Percentiles rank a stretch among this genome's conserved stretches.
phyloP scores from a whole-genome alignment of 2,797 vertebrate genomes.

The Tokudaia muenninki region DNA sequence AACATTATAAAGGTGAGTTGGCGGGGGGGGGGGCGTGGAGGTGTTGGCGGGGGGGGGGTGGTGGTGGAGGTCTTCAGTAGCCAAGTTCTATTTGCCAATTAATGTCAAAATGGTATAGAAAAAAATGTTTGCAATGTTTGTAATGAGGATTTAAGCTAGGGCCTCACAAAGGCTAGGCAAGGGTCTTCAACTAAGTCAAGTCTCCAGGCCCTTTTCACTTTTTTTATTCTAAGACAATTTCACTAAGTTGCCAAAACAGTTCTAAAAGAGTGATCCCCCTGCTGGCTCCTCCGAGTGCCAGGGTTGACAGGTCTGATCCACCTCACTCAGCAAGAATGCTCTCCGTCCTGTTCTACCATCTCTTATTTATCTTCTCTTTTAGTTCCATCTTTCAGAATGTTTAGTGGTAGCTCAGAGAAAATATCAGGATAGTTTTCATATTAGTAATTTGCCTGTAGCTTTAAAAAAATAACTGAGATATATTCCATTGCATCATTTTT shows the following conservation, averaged over 20 bases:
- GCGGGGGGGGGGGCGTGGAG: rapidly evolving
- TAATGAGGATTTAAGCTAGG: background rate
- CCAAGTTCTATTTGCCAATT: background rate
- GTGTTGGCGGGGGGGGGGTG: background rate
- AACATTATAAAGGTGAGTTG: background rate
- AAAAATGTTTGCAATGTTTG: background rate
- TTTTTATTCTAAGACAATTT: background rate
- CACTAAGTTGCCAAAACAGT: background rate
- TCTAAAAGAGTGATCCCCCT: background rate
- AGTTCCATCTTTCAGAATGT: slow-evolving; percentile 31
- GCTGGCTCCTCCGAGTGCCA: no score
- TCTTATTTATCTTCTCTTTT: slow-evolving; percentile 13
- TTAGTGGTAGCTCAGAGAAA: slow-evolving; percentile 33
- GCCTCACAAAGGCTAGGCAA: background rate
- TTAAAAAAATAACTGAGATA: background rate
- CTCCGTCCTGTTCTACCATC: background rate
- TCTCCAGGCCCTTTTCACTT: background rate
- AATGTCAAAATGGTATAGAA: slow-evolving; percentile 13
- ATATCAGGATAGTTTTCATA: background rate
- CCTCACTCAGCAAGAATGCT: background rate
- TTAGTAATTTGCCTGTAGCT: background rate
- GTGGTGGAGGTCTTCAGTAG: background rate
- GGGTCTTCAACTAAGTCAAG: background rate
- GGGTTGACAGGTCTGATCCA: no score
- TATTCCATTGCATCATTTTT: background rate